These are phyloP conservation scores for Nomada flava DNA, from an alignment of 2,888 invertebrate genomes.

Conservation along the genomic window DNA sequence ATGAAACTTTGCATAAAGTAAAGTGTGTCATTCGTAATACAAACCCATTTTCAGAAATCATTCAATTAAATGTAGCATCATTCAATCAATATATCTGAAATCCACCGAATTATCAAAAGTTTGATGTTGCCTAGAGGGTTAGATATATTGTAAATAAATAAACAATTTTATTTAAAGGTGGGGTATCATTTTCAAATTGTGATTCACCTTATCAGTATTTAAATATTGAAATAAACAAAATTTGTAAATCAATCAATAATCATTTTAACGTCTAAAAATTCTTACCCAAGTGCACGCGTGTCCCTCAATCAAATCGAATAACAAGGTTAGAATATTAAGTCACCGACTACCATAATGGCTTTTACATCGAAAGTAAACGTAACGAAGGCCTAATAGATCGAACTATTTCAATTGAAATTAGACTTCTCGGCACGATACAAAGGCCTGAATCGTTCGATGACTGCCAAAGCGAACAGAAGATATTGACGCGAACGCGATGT, in stretches of 20 bases:
- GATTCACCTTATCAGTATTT: too few relatives aligned
- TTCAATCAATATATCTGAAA: too few relatives aligned
- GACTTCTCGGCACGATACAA: constrained; percentile 22
- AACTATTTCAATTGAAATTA: constrained; percentile 27
- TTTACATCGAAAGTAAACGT: constrained; percentile 4
- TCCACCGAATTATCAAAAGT: too few relatives aligned
- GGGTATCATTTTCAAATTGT: too few relatives aligned
- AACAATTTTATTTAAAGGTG: too few relatives aligned
- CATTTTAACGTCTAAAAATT: neutral
- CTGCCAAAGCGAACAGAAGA: constrained; percentile 49
- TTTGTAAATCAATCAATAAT: neutral
- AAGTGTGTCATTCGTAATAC: too few relatives aligned
- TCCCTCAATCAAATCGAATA: neutral
- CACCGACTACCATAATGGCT: neutral
- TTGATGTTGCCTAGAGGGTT: too few relatives aligned
- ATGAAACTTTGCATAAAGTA: too few relatives aligned
- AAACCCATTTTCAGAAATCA: too few relatives aligned
- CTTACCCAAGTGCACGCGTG: neutral
- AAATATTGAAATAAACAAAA: too few relatives aligned
- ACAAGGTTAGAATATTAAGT: neutral
- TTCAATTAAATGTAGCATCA: too few relatives aligned
- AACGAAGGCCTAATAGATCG: constrained; percentile 26
- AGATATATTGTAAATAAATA: too few relatives aligned
- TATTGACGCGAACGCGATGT: constrained; percentile 49
- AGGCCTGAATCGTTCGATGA: constrained; percentile 54